Evolutionary conservation across 2,113 vertebrate species (phyloP).

Genomic region (Tinamus guttatus): DNA sequence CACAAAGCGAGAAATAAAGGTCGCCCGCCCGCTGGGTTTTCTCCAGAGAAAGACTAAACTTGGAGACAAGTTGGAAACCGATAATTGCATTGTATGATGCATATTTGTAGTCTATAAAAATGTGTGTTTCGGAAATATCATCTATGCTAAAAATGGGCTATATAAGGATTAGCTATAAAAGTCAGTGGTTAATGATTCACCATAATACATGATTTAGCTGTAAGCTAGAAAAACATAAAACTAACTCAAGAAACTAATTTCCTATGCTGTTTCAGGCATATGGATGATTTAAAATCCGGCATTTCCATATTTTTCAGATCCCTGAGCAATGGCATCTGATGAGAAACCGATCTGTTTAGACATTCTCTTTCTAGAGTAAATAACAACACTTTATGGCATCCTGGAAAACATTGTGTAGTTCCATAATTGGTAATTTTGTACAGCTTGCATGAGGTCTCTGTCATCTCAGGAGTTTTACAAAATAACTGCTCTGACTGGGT

Average conservation of each 20-base stretch:
- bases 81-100: neutral
- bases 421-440: slow-evolving; percentile 45
- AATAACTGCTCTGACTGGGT: slow-evolving; percentile 29
- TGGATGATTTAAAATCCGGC: slow-evolving; percentile 28
- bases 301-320: slow-evolving; percentile 46
- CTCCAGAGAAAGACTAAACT: neutral
- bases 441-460: slow-evolving; percentile 32
- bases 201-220: slow-evolving; percentile 55
- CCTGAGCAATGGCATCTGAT: slow-evolving; percentile 51
- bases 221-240: slow-evolving; percentile 64
- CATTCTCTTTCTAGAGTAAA: slow-evolving; percentile 61
- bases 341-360: slow-evolving; percentile 52
- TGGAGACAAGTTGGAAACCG: neutral
- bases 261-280: slow-evolving; percentile 47
- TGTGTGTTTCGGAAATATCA: neutral
- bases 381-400: slow-evolving; percentile 42
- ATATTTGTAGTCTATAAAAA: slow-evolving; percentile 12
- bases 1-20: slow-evolving; percentile 30
- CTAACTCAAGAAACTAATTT: slow-evolving; percentile 55
- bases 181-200: slow-evolving; percentile 60
- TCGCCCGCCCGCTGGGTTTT: neutral
- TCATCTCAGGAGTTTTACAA: slow-evolving; percentile 33
- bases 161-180: slow-evolving; percentile 59
- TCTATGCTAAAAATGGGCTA: slow-evolving; percentile 10
- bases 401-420: slow-evolving; percentile 41